phyloP scores from a whole-genome alignment of 2,797 vertebrate genomes.

The Lutjanus campechanus region DNA sequence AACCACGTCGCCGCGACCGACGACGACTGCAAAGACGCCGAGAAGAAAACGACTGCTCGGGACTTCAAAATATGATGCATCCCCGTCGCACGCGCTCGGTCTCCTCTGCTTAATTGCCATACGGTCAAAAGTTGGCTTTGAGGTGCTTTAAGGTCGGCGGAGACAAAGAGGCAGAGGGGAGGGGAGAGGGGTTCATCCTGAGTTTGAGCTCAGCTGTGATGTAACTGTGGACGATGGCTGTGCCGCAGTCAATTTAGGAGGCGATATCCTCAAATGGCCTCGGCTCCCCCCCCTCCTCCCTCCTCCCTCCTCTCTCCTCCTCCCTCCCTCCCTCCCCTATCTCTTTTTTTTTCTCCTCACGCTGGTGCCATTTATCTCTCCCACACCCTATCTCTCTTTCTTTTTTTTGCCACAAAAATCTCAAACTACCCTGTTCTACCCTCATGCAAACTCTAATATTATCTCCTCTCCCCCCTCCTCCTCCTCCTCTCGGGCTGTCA shows the following conservation, averaged over 20 bases:
- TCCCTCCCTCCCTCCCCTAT: background rate
- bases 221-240: conserved; percentile 71
- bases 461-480: conserved; percentile 38
- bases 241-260: conserved; percentile 80
- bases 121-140: conserved; percentile 35
- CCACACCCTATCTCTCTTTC: conserved; percentile 45
- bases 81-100: conserved; percentile 18
- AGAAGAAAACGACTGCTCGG: background rate
- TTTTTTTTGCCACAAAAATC: conserved; percentile 38
- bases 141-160: conserved; percentile 38
- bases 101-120: conserved; percentile 14
- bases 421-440: conserved; percentile 27
- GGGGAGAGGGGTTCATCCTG: conserved; percentile 55
- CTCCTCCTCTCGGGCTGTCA: conserved; percentile 34
- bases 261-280: conserved; percentile 76
- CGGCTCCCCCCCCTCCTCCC: conserved; percentile 38
- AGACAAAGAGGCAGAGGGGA: conserved; percentile 38
- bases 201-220: conserved; percentile 72
- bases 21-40: conserved; percentile 4
- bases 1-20: background rate
- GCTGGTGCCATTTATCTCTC: conserved; percentile 63
- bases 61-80: conserved; percentile 19
- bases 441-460: conserved; percentile 44
- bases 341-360: conserved; percentile 8
- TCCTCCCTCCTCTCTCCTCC: background rate